Percentiles rank a stretch among this genome's conserved stretches.
Evolutionary conservation across 2,888 invertebrate genomes (phyloP).

Genomic region (Tipula vernalis): DNA sequence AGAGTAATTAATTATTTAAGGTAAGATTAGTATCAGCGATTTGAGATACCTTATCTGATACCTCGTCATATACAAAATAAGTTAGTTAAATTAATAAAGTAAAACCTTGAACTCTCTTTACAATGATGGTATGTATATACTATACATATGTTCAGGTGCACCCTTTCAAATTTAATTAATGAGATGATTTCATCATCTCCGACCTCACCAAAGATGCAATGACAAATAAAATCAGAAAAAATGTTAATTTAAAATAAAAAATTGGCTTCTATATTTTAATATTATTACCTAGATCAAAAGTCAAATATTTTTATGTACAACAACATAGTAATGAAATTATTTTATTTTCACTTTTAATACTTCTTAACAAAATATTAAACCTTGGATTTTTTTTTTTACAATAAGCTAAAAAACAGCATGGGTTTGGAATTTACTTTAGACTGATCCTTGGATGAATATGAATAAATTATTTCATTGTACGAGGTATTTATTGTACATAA

Average conservation of each 20-base stretch:
- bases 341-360: neutral
- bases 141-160: too few relatives aligned
- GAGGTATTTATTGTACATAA: neutral
- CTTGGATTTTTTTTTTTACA: neutral
- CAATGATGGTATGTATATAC: too few relatives aligned
- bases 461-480: neutral
- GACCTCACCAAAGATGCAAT: neutral
- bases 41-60: too few relatives aligned
- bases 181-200: neutral
- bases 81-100: too few relatives aligned
- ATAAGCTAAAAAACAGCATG: neutral
- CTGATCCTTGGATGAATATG: neutral
- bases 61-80: too few relatives aligned
- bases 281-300: neutral
- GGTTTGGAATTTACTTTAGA: neutral
- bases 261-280: neutral
- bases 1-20: too few relatives aligned
- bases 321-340: neutral
- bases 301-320: neutral
- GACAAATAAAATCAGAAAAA: too few relatives aligned
- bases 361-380: neutral
- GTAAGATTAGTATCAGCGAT: too few relatives aligned
- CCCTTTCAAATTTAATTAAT: neutral
- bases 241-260: neutral
- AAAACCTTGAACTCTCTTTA: too few relatives aligned